Base-by-base conservation (phyloP, 2,888 invertebrate species). In the Cosmopolites sordidus region DNA sequence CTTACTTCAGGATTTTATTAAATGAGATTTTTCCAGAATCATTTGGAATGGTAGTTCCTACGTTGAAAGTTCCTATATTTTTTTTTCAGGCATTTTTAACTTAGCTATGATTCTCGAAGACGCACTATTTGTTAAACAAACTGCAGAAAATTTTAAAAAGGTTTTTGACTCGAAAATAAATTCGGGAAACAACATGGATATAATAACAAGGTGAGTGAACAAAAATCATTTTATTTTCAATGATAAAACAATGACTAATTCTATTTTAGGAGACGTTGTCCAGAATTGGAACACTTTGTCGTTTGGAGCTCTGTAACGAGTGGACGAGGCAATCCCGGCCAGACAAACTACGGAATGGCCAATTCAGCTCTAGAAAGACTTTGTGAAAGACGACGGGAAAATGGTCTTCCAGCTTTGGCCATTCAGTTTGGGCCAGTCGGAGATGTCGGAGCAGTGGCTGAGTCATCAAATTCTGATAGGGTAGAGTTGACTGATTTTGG, bases 141-240 rank as follows among this genome's bases (percentile, higher is more conserved):
- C 76, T 0, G 61, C 62, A 1, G 75, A 77, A 40, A 69, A 65
- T 14, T 83, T 80, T 60, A 70, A 76, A 52, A 76, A 76, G 11
- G 79, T 78, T 0, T 75, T 77, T 51, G 70, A 68, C n/a, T 75
- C 82, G 0, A 86, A 86, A 70, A 80, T 81, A 4, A 66, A 72
- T 58, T 80, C 80, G n/a, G 82, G 83, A 0, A 67, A 74, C 39
- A 73, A 79, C 60, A 64, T 86, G 45, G 84, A 86, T 63, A 43
- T 58, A 18, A 30, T 77, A 0, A 76, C 80, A 0, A 73, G 84
- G 49, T 53, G 43, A 39, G 11, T 33, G 11, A n/a, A 33, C 8
- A 12, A 6, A 27, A 33, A 33, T 33, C 33, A 3, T 3, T 9
- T 33, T 33, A 33, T 11, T 33, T 9, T 33, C 3, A 33, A 22